Percentiles rank a stretch among this genome's conserved stretches.
Conservation (phyloP, 2,888 invertebrate species). For the Loripinus fragilis region DNA sequence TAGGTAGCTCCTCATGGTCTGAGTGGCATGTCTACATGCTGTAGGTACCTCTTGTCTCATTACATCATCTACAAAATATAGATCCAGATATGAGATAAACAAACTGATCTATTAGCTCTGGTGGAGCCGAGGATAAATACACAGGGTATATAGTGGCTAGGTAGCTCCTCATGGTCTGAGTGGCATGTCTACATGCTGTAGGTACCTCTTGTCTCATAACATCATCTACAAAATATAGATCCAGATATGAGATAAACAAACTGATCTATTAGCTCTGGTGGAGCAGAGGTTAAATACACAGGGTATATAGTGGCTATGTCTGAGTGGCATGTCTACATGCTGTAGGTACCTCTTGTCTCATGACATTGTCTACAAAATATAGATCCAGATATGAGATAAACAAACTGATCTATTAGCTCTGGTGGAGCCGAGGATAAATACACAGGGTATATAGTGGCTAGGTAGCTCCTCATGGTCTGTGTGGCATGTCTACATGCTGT, state of each 20-base stretch:
- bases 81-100: slow-evolving; percentile 95
- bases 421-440: slow-evolving; percentile 91
- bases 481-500: slow-evolving; percentile 60
- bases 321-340: slow-evolving; percentile 68
- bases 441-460: slow-evolving; percentile 86
- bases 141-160: slow-evolving; percentile 86
- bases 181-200: slow-evolving; percentile 72
- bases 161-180: no score
- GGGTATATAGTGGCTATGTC: slow-evolving; percentile 86
- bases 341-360: slow-evolving; percentile 55
- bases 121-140: slow-evolving; percentile 90
- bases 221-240: slow-evolving; percentile 89
- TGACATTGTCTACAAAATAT: slow-evolving; percentile 56
- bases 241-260: slow-evolving; percentile 96
- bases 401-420: slow-evolving; percentile 94
- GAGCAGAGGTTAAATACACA: slow-evolving; percentile 88
- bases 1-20: slow-evolving; percentile 88
- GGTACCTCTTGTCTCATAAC: slow-evolving; percentile 88
- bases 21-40: slow-evolving; percentile 71
- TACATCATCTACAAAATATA: slow-evolving; percentile 94
- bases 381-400: no score
- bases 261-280: slow-evolving; percentile 93
- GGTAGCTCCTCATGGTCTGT: slow-evolving; percentile 87
- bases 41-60: no score
- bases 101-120: slow-evolving; percentile 94